Base-by-base conservation (phyloP, 2,888 invertebrate genomes). In the Lasioglossum zephyrum region DNA sequence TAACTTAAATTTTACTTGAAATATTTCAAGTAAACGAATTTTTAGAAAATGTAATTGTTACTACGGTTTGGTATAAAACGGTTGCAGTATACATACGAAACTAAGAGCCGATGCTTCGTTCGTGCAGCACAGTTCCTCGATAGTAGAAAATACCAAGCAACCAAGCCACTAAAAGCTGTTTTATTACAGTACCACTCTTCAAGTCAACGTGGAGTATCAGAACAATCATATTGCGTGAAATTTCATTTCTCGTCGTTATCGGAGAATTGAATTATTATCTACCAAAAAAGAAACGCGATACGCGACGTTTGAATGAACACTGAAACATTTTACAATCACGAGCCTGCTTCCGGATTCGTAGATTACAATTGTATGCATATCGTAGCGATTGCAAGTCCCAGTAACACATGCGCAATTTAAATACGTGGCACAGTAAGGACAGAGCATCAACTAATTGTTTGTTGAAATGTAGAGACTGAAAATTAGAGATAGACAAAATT, bases 281-380 rank as follows among this genome's bases (percentile, higher is more conserved):
- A 0, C 36, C 26, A 22, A 22, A 49, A 57, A 0, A 41, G 11
- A 18, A n/a, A 36, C 41, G 13, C n/a, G 49, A n/a, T 4, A 26
- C 70, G 16, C 53, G 75, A 44, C 41, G 66, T 60, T 75, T 75
- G 82, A 60, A 78, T 66, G 80, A 66, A 63, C 22, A 80, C 81
- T 72, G 53, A 76, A 69, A 73, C 39, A 70, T 85, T 88, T 81
- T 39, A 47, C 75, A 87, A 90, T 90, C 89, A 84, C 73, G 63
- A 47, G n/a, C 44, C 63, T 72, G 69, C 72, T 90, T 90, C 89
- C 89, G 87, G 80, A 44, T 79, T 44, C 47, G n/a, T 36, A 63
- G 81, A 79, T 82, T 47, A 69, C 77, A 75, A 74, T 83, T 77
- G 85, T 81, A 82, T 80, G 82, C 81, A 81, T 89, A 84, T 90